phyloP scores from a whole-genome alignment of 2,113 vertebrate genomes.

The Chionodraco myersi region DNA sequence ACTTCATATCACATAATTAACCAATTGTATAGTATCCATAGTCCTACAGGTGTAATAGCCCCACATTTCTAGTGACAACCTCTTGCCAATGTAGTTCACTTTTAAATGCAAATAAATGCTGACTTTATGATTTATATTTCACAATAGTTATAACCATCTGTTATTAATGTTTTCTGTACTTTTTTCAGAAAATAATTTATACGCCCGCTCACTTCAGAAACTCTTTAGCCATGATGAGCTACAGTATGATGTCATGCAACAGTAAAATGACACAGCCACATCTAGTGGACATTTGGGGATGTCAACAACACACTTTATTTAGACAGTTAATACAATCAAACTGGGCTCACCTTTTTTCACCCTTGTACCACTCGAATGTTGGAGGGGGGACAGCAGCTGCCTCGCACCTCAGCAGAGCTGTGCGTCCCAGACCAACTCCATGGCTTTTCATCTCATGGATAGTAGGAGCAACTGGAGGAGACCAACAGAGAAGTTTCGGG shows the following conservation, averaged over 20 bases:
- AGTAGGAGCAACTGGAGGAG: constrained; percentile 89
- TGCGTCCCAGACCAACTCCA: constrained; percentile 90
- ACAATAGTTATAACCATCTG: background rate
- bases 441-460: constrained; percentile 97
- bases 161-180: background rate
- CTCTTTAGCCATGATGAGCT: background rate
- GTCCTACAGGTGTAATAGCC: background rate
- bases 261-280: background rate
- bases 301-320: background rate
- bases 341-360: constrained; percentile 94
- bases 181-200: background rate
- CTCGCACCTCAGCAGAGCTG: constrained; percentile 94
- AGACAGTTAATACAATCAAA: background rate
- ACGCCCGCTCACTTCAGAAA: background rate
- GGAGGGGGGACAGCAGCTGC: constrained; percentile 94
- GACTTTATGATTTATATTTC: background rate
- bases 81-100: background rate
- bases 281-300: background rate
- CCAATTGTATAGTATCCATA: constrained; percentile 3
- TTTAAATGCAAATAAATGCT: background rate
- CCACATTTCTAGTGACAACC: background rate
- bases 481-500: constrained; percentile 15
- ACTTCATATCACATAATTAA: background rate
- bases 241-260: no score
- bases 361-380: constrained; percentile 96